Conservation (phyloP, 2,888 invertebrate genomes). For the Linyphia triangularis region DNA sequence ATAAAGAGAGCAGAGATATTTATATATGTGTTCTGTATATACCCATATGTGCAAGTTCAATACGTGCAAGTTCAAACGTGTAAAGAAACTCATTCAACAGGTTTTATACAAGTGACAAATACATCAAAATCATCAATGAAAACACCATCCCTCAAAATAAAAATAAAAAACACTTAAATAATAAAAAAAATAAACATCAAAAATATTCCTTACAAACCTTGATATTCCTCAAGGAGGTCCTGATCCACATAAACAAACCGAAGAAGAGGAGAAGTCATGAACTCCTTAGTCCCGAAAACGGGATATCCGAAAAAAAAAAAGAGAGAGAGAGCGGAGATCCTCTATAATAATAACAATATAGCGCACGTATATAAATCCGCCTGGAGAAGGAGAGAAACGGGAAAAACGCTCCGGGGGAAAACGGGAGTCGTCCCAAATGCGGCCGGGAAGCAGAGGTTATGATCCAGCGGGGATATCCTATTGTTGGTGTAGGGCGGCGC, state of each 20-base stretch:
- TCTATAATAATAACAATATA: neutral
- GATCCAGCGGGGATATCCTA: slow-evolving; percentile 66
- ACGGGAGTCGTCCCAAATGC: slow-evolving; percentile 55
- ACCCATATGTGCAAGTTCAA: no score
- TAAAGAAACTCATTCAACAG: no score
- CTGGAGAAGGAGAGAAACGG: slow-evolving; percentile 29
- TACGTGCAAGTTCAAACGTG: no score
- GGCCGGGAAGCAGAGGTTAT: slow-evolving; percentile 69
- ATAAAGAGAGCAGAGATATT: neutral
- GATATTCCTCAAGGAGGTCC: neutral
- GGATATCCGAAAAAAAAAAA: neutral
- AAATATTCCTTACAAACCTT: neutral
- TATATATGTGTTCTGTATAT: no score
- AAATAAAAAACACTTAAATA: neutral
- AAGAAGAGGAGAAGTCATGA: no score
- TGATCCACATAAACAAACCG: neutral
- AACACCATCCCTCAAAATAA: no score
- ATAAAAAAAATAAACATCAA: neutral
- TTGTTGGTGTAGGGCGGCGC: slow-evolving; percentile 66
- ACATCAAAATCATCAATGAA: no score
- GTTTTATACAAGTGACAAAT: no score
- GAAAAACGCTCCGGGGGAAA: slow-evolving; percentile 67
- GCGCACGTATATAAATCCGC: neutral
- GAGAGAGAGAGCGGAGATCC: neutral
- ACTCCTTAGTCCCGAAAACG: neutral